Evolutionary conservation across 2,797 vertebrate species (phyloP).

Genomic region (Melanotaenia trifasciata): DNA sequence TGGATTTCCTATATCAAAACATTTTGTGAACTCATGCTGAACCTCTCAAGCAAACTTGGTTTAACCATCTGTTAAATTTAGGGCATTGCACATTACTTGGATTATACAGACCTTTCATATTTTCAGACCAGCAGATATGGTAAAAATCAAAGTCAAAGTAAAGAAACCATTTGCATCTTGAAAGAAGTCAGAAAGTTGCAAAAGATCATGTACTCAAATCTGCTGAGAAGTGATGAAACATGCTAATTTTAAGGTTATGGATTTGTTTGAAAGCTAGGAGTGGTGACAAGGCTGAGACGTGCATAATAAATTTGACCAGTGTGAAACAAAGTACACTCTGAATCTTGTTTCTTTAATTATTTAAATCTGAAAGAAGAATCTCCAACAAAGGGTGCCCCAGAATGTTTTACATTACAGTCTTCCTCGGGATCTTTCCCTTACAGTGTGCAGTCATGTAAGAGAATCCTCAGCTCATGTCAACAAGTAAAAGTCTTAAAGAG

Average conservation of each 20-base stretch:
- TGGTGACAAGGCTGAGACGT: conserved; percentile 49
- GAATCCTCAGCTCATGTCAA: conserved; percentile 37
- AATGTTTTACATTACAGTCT: conserved; percentile 47
- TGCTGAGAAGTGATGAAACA: conserved; percentile 51
- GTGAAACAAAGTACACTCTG: conserved; percentile 18
- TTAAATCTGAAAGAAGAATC: conserved; percentile 27
- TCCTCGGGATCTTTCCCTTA: conserved; percentile 43
- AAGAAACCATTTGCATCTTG: conserved; percentile 57
- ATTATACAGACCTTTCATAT: conserved; percentile 17
- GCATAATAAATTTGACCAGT: conserved; percentile 23
- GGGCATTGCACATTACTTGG: conserved; percentile 22
- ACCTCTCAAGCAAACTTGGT: conserved; percentile 21
- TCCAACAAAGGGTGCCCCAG: conserved; percentile 19
- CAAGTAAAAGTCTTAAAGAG: conserved; percentile 30
- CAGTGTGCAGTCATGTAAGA: conserved; percentile 32
- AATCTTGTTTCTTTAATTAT: conserved; percentile 3
- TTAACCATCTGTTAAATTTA: conserved; percentile 16
- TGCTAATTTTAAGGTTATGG: conserved; percentile 37
- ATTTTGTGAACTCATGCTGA: conserved; percentile 31
- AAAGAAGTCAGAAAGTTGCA: conserved; percentile 60
- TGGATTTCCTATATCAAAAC: conserved; percentile 25
- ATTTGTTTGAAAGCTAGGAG: conserved; percentile 41
- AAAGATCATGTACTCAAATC: conserved; percentile 48
- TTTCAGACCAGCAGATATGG: conserved; percentile 30
- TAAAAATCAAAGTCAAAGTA: conserved; percentile 32